Conservation (phyloP, 2,797 vertebrate species). For the Catharus ustulatus region DNA sequence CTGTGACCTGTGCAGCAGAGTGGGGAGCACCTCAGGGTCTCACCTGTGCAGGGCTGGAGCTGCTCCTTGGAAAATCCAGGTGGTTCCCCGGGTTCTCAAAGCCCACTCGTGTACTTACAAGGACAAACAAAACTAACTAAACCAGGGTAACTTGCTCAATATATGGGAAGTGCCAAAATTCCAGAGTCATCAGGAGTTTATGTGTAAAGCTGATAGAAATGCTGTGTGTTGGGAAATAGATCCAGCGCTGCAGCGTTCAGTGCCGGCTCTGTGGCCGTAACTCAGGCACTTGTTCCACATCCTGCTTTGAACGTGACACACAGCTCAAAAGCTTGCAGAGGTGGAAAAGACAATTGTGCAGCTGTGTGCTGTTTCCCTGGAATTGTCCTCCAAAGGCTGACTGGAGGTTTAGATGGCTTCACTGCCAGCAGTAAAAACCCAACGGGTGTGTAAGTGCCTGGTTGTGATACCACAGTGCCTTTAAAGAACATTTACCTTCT, state of each 20-base stretch:
- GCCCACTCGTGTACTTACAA: rapidly evolving
- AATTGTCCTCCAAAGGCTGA: neutral
- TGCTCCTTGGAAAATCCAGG: rapidly evolving
- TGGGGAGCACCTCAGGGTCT: neutral
- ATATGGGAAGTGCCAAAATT: neutral
- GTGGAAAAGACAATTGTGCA: neutral
- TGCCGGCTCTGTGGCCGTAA: neutral
- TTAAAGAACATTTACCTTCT: neutral
- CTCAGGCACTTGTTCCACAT: neutral
- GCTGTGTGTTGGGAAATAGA: neutral
- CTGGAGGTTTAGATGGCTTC: neutral
- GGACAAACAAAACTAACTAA: neutral
- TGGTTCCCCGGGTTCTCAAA: neutral
- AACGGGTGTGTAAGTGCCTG: neutral
- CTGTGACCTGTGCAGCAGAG: neutral
- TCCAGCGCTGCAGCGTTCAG: neutral
- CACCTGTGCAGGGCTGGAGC: neutral
- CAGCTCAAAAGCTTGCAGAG: neutral
- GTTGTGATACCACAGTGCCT: neutral
- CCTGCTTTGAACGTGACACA: neutral
- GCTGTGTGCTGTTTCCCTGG: neutral
- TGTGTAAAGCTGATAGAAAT: neutral
- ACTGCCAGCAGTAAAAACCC: neutral
- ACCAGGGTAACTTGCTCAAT: neutral
- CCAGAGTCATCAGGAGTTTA: rapidly evolving